Evolutionary conservation across 2,888 invertebrate genomes (phyloP).

Genomic region (Rotaria sp.): DNA sequence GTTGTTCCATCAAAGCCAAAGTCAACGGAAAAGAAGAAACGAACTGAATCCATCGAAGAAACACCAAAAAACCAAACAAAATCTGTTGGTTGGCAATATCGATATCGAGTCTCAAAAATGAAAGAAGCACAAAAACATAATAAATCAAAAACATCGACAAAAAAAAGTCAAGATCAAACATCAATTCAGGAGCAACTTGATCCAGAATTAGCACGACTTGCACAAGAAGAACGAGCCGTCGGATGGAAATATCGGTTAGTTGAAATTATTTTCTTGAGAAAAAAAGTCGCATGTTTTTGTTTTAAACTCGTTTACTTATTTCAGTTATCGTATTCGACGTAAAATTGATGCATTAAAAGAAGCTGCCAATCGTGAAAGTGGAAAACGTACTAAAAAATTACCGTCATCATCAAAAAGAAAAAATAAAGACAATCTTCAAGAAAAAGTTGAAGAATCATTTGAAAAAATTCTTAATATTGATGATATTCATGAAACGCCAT

Average conservation of each 20-base stretch:
- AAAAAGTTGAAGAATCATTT: background rate
- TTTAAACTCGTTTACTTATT: too few relatives aligned
- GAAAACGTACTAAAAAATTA: background rate
- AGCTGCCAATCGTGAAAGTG: background rate
- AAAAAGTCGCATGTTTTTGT: background rate
- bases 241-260: conserved; percentile 4
- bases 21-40: background rate
- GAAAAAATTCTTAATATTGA: background rate
- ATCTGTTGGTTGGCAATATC: conserved; percentile 34
- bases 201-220: background rate
- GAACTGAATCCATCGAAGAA: too few relatives aligned
- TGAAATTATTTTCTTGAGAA: background rate
- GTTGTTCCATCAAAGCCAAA: too few relatives aligned
- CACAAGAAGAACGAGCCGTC: background rate
- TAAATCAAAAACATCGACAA: background rate
- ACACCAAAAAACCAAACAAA: background rate
- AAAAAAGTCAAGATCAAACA: background rate
- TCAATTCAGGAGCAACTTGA: background rate
- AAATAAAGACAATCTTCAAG: background rate
- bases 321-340: background rate
- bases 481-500: background rate
- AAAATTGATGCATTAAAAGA: background rate
- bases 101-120: conserved; percentile 33
- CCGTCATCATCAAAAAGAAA: background rate
- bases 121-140: background rate